phyloP scores from a whole-genome alignment of 2,888 invertebrate genomes.

The Lithosia quadra region DNA sequence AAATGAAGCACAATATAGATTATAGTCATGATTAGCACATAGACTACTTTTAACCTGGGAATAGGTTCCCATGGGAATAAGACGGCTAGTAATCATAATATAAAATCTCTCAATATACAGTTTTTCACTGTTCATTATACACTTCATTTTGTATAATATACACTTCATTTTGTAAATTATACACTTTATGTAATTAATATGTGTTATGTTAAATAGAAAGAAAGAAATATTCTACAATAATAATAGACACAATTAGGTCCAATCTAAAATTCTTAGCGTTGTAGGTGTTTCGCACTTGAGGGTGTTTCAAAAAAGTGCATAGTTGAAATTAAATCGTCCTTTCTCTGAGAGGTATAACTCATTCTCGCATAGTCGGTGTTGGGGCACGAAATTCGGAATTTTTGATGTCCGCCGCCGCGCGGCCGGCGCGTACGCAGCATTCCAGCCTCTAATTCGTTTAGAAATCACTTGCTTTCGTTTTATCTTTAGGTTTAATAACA shows the following conservation, averaged over 20 bases:
- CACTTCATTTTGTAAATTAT: neutral
- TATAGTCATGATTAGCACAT: too few species aligned
- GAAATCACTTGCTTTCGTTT: slow-evolving; percentile 53
- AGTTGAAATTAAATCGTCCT: slow-evolving; percentile 36
- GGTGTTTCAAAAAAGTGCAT: slow-evolving; percentile 42
- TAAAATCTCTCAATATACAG: too few species aligned
- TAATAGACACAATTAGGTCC: slow-evolving; percentile 3
- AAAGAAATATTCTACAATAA: too few species aligned
- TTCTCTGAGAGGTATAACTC: slow-evolving; percentile 57
- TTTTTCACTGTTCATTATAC: neutral
- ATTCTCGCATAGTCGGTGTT: slow-evolving; percentile 66
- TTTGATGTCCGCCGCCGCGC: slow-evolving; percentile 61
- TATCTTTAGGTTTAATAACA: slow-evolving; percentile 4
- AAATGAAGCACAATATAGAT: too few species aligned
- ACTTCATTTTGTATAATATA: neutral
- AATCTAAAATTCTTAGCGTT: slow-evolving; percentile 9
- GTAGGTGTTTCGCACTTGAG: slow-evolving; percentile 27
- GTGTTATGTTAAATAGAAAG: neutral
- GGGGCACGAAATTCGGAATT: slow-evolving; percentile 65
- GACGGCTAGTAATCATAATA: too few species aligned
- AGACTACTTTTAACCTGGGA: too few species aligned
- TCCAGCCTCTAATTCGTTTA: slow-evolving; percentile 71
- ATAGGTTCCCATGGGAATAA: too few species aligned
- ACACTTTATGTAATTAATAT: neutral
- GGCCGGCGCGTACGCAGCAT: slow-evolving; percentile 59